Conservation (phyloP, 2,113 vertebrate species). For the Lathamus discolor region DNA sequence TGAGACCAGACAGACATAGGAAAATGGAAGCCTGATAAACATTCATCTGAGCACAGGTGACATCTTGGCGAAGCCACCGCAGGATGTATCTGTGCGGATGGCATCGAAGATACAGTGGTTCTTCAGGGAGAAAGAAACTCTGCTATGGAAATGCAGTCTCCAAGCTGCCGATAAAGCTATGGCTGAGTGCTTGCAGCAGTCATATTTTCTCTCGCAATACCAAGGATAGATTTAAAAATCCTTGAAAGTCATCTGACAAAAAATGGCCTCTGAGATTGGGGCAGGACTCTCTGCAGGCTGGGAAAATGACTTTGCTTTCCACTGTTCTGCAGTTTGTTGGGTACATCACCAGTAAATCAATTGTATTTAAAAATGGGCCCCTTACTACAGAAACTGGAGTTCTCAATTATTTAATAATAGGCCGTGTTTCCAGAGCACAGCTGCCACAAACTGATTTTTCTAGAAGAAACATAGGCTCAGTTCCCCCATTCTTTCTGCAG, state of each 20-base stretch:
- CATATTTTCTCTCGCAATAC: not conserved
- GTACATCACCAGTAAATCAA: not conserved
- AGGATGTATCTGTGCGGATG: not conserved
- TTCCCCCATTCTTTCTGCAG: not conserved
- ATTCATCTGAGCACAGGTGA: slow-evolving; percentile 1
- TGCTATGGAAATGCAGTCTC: not conserved
- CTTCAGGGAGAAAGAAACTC: not conserved
- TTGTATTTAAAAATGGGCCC: not conserved
- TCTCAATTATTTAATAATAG: slow-evolving; percentile 9
- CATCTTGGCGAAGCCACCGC: not conserved
- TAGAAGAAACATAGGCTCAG: slow-evolving; percentile 1
- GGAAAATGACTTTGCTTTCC: not conserved
- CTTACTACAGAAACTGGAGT: not conserved
- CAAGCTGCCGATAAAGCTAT: not conserved
- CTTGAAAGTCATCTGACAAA: not conserved
- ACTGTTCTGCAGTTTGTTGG: not conserved
- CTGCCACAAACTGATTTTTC: slow-evolving; percentile 22
- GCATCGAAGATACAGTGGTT: not conserved
- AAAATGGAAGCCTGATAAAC: not conserved
- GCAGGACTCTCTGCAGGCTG: not conserved
- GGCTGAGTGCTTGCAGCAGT: not conserved
- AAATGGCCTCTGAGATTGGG: not conserved
- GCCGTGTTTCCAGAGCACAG: not conserved
- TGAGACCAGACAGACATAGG: not conserved
- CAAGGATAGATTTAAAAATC: slow-evolving; percentile 17